phyloP scores from a whole-genome alignment of 1,140 invertebrate genomes.

The Muscidifurax raptorellus region DNA sequence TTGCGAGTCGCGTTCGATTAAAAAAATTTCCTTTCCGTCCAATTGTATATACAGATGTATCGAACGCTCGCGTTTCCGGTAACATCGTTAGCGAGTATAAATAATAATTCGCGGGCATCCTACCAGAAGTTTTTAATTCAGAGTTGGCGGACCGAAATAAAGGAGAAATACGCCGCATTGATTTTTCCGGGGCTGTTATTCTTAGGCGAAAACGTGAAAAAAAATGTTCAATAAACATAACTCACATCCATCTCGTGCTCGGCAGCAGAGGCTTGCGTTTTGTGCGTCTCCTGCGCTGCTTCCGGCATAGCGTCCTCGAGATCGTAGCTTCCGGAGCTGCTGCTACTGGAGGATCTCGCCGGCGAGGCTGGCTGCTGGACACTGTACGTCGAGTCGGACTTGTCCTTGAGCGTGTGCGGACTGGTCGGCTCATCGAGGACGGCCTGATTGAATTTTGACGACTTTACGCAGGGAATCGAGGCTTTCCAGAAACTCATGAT shows the following conservation, averaged over 20 bases:
- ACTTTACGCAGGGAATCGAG: constrained; percentile 21
- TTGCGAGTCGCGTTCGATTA: too few relatives aligned
- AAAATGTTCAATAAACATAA: constrained; percentile 7
- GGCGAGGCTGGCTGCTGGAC: constrained; percentile 65
- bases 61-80: not conserved
- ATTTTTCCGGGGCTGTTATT: not conserved
- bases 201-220: too few relatives aligned
- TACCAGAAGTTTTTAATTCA: not conserved
- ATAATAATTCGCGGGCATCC: not conserved
- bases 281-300: constrained; percentile 59
- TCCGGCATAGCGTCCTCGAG: constrained; percentile 71
- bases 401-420: constrained; percentile 68
- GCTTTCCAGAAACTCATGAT: constrained; percentile 20
- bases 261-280: constrained; percentile 28
- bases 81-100: not conserved
- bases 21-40: too few relatives aligned
- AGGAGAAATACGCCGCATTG: not conserved
- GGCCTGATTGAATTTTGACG: constrained; percentile 58
- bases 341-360: constrained; percentile 72
- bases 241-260: constrained; percentile 69
- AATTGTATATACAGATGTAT: too few relatives aligned
- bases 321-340: constrained; percentile 77
- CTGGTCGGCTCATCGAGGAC: constrained; percentile 70
- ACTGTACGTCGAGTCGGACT: constrained; percentile 62
- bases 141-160: not conserved